These are phyloP conservation scores for Chrysemys picta DNA, from an alignment of 2,113 vertebrate genomes.

Conservation along the genomic window DNA sequence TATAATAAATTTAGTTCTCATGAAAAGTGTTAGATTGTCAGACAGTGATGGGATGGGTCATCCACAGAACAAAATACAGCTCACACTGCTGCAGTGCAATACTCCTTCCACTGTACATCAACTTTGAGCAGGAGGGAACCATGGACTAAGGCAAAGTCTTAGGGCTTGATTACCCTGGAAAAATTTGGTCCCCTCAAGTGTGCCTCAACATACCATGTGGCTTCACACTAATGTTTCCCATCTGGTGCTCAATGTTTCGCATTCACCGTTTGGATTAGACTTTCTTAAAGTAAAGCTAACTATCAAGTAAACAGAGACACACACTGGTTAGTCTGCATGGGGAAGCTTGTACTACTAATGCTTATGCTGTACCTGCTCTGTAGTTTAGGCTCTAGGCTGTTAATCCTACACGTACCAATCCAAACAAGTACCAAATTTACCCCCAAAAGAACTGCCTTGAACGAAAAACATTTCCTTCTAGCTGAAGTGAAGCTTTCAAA, in stretches of 20 bases:
- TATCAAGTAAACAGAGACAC: neutral
- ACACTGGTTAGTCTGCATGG: too few relatives aligned
- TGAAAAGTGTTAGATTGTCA: neutral
- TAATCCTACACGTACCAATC: too few relatives aligned
- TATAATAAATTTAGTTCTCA: neutral
- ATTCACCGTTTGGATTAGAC: rapidly evolving
- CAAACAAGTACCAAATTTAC: too few relatives aligned
- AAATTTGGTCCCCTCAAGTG: neutral
- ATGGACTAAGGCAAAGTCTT: rapidly evolving
- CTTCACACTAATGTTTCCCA: neutral
- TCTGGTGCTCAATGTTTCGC: neutral
- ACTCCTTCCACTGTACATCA: neutral
- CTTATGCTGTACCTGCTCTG: too few relatives aligned
- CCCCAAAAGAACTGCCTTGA: too few relatives aligned
- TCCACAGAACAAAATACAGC: neutral
- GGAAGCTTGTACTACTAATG: too few relatives aligned
- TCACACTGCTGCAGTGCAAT: neutral
- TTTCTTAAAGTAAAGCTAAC: neutral
- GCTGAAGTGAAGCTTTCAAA: neutral
- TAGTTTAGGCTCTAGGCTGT: too few relatives aligned
- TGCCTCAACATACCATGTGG: rapidly evolving
- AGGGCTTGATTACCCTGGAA: neutral
- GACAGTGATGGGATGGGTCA: neutral
- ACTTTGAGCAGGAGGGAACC: neutral
- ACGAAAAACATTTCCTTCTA: neutral